These are phyloP conservation scores for Ctenopoma multispine DNA, from an alignment of 2,797 vertebrate genomes.

Conservation along the genomic window DNA sequence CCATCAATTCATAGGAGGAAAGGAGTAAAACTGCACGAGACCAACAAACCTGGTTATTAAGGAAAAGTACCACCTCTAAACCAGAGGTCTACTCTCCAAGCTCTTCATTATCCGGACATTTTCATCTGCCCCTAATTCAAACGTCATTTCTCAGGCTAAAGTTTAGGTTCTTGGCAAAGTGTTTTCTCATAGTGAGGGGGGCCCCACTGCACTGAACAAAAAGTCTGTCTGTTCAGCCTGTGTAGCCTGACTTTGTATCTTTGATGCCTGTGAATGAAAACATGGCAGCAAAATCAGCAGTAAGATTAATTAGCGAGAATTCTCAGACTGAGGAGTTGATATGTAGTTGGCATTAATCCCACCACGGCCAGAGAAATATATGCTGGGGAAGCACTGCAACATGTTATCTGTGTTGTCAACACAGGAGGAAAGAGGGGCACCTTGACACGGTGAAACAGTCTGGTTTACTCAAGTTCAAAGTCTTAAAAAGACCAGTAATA, in stretches of 20 bases:
- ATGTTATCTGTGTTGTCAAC: conserved; percentile 60
- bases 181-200: conserved; percentile 32
- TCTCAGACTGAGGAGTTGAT: conserved; percentile 3
- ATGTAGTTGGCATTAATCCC: conserved; percentile 21
- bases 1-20: background rate
- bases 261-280: conserved; percentile 40
- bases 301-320: conserved; percentile 29
- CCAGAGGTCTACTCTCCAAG: conserved; percentile 5
- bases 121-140: conserved; percentile 54
- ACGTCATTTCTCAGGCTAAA: conserved; percentile 9
- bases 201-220: conserved; percentile 56
- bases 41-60: conserved; percentile 6
- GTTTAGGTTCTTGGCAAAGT: conserved; percentile 38
- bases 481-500: conserved; percentile 68
- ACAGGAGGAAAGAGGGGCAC: conserved; percentile 22
- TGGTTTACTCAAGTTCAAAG: conserved; percentile 78
- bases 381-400: conserved; percentile 26
- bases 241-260: conserved; percentile 35
- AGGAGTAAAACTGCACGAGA: background rate
- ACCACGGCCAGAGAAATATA: background rate
- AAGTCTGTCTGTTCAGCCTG: conserved; percentile 51
- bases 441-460: conserved; percentile 50
- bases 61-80: conserved; percentile 46
- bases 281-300: conserved; percentile 22
- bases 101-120: conserved; percentile 29